Evolutionary conservation across 2,888 invertebrate species (phyloP), one percentile per base, ranked within the genome.

Genomic region (Smittia sp.): DNA sequence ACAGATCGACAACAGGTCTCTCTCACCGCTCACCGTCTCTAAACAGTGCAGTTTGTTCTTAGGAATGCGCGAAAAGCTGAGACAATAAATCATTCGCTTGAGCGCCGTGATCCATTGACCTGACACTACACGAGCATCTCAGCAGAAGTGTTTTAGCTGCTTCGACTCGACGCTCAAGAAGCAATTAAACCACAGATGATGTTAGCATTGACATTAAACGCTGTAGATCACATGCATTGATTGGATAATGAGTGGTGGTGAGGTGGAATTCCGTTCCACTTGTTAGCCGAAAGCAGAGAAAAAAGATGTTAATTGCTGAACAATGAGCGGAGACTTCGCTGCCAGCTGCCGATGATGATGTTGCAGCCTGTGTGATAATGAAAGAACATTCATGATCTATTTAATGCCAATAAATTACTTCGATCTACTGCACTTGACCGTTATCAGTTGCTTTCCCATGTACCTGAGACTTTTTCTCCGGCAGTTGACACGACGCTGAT

Each of bases 401-500:
- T 27, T 32, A 15, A 38, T 66, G 15, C 38, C 18, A 66, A 66
- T 38, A 66, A 41, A 68, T 41, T 68, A 46, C 20, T n/a, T 39
- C 15, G 9, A 38, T 11, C 9, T 11, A 52, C 9, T 58, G 22
- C 18, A 11, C 25, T 65, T 25, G 65, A 41, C 68, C 68, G 68
- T 68, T 68, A 68, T 68, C 68, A 46, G 24, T 18, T 41, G 32
- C 27, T 27, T 66, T 66, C 66, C 25, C 66, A 66, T 66, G 66
- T 66, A 13, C 9, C 4, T 7, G 32, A 65, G 20, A 65, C n/a
- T 27, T 65, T 32, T 65, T 22, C n/a, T 65, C n/a, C 11, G 4
- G 7, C 13, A 22, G 3, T 25, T 65, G 65, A 65, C 65, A 65
- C 25, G 32, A 27, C 13, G 65, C 27, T 65, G 65, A 65, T 65